These are phyloP conservation scores for Epistrophe grossulariae DNA, from an alignment of 2,888 invertebrate species.

Conservation along the genomic window DNA sequence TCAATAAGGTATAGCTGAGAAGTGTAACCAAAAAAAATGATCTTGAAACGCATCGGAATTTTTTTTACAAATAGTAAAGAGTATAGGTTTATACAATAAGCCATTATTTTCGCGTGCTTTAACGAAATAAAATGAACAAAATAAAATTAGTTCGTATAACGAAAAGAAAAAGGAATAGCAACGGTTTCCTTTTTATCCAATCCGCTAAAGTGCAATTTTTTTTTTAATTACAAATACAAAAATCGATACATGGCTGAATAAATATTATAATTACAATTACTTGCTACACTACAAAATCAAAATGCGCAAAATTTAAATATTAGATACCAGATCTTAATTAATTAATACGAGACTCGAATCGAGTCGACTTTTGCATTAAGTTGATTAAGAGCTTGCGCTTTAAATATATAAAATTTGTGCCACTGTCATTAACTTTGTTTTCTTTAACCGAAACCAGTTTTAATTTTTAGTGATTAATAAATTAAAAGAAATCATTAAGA, in stretches of 20 bases:
- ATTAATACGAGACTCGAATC: neutral
- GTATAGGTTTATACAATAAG: constrained; percentile 47
- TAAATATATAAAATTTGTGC: constrained; percentile 13
- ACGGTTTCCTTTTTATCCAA: constrained; percentile 53
- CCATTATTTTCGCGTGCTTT: constrained; percentile 53
- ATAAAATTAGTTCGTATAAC: constrained; percentile 40
- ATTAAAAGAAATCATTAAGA: constrained; percentile 24
- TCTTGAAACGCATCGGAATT: constrained; percentile 44
- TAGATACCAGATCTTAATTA: neutral
- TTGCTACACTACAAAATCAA: neutral
- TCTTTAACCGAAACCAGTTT: constrained; percentile 36
- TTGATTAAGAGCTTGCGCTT: neutral
- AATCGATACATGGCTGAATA: constrained; percentile 6
- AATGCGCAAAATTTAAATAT: neutral
- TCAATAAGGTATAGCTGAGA: constrained; percentile 14
- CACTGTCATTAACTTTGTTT: constrained; percentile 6
- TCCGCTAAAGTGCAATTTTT: constrained; percentile 70
- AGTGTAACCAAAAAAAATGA: constrained; percentile 16
- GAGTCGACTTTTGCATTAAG: neutral
- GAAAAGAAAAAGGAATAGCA: constrained; percentile 42
- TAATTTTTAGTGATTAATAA: constrained; percentile 51
- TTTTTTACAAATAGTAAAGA: constrained; percentile 47
- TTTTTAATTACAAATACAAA: constrained; percentile 33
- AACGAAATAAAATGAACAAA: constrained; percentile 43
- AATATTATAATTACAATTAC: neutral